Evolutionary conservation across 2,888 invertebrate species (phyloP).

Genomic region (Neria commutata): DNA sequence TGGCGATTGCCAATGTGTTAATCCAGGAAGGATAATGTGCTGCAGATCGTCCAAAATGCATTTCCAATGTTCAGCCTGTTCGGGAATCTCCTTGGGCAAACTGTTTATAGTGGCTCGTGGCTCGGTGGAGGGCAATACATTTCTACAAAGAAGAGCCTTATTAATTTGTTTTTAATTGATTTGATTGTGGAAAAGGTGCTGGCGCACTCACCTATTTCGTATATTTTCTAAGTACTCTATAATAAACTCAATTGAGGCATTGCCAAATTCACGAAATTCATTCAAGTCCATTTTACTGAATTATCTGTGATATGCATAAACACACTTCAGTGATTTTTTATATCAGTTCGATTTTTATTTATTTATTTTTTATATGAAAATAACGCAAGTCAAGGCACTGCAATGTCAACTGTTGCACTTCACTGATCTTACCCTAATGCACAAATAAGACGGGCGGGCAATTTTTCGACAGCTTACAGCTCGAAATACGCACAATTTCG

Average conservation of each 20-base stretch:
- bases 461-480: background rate
- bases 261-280: conserved; percentile 82
- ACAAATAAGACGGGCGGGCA: conserved; percentile 34
- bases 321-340: no score
- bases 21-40: conserved; percentile 43
- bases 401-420: conserved; percentile 33
- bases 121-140: conserved; percentile 40
- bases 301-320: no score
- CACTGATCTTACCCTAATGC: conserved; percentile 40
- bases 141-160: conserved; percentile 28
- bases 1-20: conserved; percentile 53
- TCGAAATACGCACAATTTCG: background rate
- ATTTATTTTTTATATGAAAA: background rate
- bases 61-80: conserved; percentile 48
- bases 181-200: no score
- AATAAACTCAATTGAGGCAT: conserved; percentile 86
- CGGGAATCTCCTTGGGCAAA: conserved; percentile 45
- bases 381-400: no score
- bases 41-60: conserved; percentile 44
- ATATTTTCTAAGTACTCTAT: conserved; percentile 89
- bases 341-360: background rate
- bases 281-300: conserved; percentile 74
- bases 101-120: conserved; percentile 42
- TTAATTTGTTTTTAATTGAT: no score
- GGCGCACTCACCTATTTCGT: conserved; percentile 71